phyloP scores from a whole-genome alignment of 2,888 invertebrate genomes.

The Ceratothoa steindachneri region DNA sequence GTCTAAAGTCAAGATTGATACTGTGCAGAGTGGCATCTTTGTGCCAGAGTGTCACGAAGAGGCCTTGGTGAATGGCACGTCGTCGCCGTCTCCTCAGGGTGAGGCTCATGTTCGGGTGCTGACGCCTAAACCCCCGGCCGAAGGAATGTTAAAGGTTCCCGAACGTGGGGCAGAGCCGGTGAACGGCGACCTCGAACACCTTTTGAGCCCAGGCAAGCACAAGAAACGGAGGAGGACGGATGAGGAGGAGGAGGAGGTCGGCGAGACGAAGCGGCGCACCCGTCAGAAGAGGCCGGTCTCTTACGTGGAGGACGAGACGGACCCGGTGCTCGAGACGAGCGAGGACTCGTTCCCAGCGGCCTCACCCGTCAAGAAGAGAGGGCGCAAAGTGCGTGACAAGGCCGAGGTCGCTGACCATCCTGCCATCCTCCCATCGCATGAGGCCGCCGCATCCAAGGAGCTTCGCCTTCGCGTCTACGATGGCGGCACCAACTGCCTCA shows the following conservation, averaged over 20 bases:
- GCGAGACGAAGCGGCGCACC: conserved; percentile 35
- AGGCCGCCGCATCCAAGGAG: neutral
- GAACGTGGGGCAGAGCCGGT: too few relatives aligned
- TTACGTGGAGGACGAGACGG: conserved; percentile 46
- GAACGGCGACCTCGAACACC: neutral
- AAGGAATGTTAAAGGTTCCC: too few relatives aligned
- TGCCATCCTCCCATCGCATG: neutral
- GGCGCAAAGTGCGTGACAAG: conserved; percentile 18
- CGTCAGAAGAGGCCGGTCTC: conserved; percentile 41
- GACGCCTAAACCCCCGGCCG: too few relatives aligned
- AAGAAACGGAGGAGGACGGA: conserved; percentile 2
- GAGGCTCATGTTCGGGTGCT: neutral
- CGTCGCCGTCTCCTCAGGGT: neutral
- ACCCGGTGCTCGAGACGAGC: conserved; percentile 45
- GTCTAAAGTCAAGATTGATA: too few relatives aligned
- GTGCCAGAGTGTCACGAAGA: too few relatives aligned
- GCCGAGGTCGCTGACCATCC: neutral
- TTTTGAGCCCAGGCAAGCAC: conserved; percentile 10
- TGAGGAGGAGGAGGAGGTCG: neutral
- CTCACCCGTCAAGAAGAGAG: conserved; percentile 35
- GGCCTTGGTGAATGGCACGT: neutral
- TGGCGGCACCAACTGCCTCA: neutral
- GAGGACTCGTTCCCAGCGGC: conserved; percentile 32
- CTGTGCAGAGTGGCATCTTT: too few relatives aligned
- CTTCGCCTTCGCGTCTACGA: neutral